A percentile compares a stretch with the other conserved stretches of the same genome.
phyloP scores from a whole-genome alignment of 2,888 invertebrate species.

The Octonoba sinensis region DNA sequence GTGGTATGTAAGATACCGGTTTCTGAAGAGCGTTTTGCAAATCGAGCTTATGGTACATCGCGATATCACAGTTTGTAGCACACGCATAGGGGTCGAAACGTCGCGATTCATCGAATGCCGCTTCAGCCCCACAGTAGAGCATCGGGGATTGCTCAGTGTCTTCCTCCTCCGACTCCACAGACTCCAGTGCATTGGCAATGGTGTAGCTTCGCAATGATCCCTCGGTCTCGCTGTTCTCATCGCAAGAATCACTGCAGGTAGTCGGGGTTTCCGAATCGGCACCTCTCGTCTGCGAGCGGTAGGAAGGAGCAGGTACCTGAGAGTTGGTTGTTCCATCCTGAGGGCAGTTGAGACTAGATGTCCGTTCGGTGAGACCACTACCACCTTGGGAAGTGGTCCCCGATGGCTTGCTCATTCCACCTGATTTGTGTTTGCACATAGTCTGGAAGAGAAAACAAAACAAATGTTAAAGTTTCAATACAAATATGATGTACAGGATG shows the following conservation, averaged over 20 bases:
- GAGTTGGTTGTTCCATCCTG: conserved; percentile 24
- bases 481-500: too few relatives aligned
- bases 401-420: conserved; percentile 63
- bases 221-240: conserved; percentile 19
- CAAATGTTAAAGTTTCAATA: background rate
- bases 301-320: conserved; percentile 12
- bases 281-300: conserved; percentile 15
- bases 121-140: conserved; percentile 37
- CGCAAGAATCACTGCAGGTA: conserved; percentile 34
- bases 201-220: too few relatives aligned
- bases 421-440: conserved; percentile 66
- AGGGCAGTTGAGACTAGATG: conserved; percentile 58
- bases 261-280: conserved; percentile 1
- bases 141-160: conserved; percentile 59
- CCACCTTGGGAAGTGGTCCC: conserved; percentile 38
- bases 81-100: conserved; percentile 16
- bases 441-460: conserved; percentile 22
- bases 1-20: conserved; percentile 22
- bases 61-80: conserved; percentile 46
- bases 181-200: conserved; percentile 5
- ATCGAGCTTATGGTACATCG: background rate
- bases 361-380: conserved; percentile 40
- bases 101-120: conserved; percentile 45
- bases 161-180: conserved; percentile 36
- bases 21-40: conserved; percentile 9